Evolutionary conservation across 2,797 vertebrate genomes (phyloP).

Genomic region (Iguana delicatissima): DNA sequence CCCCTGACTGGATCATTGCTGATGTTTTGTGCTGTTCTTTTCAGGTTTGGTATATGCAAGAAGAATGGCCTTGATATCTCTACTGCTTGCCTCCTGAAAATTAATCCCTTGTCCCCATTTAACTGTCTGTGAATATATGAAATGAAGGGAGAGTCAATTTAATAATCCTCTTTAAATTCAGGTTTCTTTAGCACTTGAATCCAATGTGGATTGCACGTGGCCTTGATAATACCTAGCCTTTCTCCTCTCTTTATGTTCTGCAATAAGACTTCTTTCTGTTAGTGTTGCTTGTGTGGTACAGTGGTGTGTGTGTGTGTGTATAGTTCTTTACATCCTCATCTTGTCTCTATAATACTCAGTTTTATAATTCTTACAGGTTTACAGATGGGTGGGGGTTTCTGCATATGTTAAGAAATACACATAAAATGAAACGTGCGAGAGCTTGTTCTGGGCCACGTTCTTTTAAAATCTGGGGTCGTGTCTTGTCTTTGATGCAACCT

Average conservation of each 20-base stretch:
- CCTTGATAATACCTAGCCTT: not conserved
- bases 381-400: not conserved
- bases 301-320: not conserved
- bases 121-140: not conserved
- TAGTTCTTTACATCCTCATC: not conserved
- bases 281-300: not conserved
- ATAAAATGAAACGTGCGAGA: rapidly evolving
- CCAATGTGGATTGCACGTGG: not conserved
- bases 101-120: not conserved
- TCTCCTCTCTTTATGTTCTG: not conserved
- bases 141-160: not conserved
- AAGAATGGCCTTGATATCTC: conserved; percentile 31
- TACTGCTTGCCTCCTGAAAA: not conserved
- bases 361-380: not conserved
- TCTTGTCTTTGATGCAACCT: conserved; percentile 25
- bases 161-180: not conserved
- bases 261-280: rapidly evolving
- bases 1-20: conserved; percentile 28
- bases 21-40: conserved; percentile 2
- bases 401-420: not conserved
- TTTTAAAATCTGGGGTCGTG: conserved; percentile 34
- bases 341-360: not conserved
- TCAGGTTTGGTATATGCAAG: conserved; percentile 29
- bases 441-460: not conserved
- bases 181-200: not conserved